These are phyloP conservation scores for Dichetophora obliterata DNA, from an alignment of 2,888 invertebrate species.

Conservation along the genomic window DNA sequence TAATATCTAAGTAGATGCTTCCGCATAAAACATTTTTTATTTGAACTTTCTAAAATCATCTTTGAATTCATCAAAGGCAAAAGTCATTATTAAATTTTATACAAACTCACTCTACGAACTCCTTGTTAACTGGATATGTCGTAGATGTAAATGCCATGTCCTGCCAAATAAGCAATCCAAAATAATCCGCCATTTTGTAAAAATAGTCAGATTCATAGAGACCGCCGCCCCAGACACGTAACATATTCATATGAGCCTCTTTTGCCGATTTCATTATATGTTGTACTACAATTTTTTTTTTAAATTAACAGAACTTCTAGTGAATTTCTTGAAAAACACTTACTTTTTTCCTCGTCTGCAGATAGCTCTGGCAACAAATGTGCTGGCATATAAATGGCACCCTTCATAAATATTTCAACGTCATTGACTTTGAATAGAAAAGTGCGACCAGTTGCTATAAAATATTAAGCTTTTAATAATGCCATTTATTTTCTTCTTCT, in stretches of 20 bases:
- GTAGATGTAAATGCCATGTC: constrained; percentile 96
- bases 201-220: constrained; percentile 92
- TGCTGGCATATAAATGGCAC: constrained; percentile 93
- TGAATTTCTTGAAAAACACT: constrained; percentile 37
- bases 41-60: no score
- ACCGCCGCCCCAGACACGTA: constrained; percentile 98
- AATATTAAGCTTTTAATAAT: not conserved
- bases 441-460: constrained; percentile 74
- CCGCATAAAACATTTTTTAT: no score
- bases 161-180: constrained; percentile 96
- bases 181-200: constrained; percentile 86
- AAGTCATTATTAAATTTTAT: not conserved
- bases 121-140: constrained; percentile 84
- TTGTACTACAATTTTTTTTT: constrained; percentile 69
- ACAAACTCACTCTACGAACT: constrained; percentile 75
- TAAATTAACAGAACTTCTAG: not conserved
- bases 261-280: constrained; percentile 78
- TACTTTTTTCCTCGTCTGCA: constrained; percentile 70
- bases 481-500: not conserved
- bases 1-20: no score
- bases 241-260: constrained; percentile 88
- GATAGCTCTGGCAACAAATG: constrained; percentile 85
- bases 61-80: no score
- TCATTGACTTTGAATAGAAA: constrained; percentile 92
- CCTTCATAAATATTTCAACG: constrained; percentile 90